Evolutionary conservation across 1,140 invertebrate genomes (phyloP).

Genomic region (Rhagoletis zephyria): DNA sequence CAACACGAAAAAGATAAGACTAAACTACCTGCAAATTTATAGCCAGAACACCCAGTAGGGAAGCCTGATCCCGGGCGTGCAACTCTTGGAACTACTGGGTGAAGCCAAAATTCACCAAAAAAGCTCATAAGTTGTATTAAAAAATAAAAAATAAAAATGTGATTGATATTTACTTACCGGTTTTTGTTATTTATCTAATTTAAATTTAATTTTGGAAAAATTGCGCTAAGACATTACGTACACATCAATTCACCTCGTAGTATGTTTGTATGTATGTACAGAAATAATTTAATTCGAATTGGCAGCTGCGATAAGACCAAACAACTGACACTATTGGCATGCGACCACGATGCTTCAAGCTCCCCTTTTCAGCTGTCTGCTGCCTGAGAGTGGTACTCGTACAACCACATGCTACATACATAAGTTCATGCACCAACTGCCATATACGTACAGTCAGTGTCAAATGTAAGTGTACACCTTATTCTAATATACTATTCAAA

Average conservation of each 20-base stretch:
- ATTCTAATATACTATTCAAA: too few relatives aligned
- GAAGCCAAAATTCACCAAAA: too few relatives aligned
- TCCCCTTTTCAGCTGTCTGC: neutral
- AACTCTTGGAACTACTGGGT: too few relatives aligned
- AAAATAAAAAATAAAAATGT: too few relatives aligned
- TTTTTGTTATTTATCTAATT: too few relatives aligned
- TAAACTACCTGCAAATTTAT: neutral
- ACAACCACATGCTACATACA: neutral
- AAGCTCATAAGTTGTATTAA: too few relatives aligned
- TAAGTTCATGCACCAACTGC: neutral
- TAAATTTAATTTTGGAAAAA: too few relatives aligned
- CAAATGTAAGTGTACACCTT: too few relatives aligned
- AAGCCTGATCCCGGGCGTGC: neutral
- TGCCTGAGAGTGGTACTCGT: neutral
- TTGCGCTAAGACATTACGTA: too few relatives aligned
- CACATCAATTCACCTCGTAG: too few relatives aligned
- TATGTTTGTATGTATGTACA: neutral
- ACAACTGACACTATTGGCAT: constrained; percentile 10
- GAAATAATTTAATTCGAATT: neutral
- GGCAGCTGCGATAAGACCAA: constrained; percentile 18
- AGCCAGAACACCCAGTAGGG: neutral
- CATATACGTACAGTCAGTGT: too few relatives aligned
- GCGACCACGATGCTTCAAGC: neutral
- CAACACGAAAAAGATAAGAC: neutral
- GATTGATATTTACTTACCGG: too few relatives aligned